phyloP scores from a whole-genome alignment of 1,140 invertebrate species.

The Popillia japonica region DNA sequence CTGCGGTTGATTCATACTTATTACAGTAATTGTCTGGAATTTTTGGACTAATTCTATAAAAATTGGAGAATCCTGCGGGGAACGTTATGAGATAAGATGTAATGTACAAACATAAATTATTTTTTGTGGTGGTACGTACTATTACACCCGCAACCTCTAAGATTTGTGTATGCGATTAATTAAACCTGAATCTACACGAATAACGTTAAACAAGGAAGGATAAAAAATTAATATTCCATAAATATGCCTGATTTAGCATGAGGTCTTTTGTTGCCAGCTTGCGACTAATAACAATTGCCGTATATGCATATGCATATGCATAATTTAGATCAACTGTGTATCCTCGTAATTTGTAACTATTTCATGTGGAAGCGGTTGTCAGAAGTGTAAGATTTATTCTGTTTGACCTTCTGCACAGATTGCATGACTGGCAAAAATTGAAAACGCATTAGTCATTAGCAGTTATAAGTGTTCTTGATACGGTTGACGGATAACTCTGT shows the following conservation, averaged over 20 bases:
- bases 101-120: not conserved
- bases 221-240: too few relatives aligned
- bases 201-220: too few relatives aligned
- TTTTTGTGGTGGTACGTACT: too few relatives aligned
- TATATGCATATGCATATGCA: too few relatives aligned
- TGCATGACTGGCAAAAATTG: conserved; percentile 15
- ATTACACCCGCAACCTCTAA: too few relatives aligned
- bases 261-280: too few relatives aligned
- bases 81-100: not conserved
- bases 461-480: conserved; percentile 25
- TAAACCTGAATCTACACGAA: too few relatives aligned
- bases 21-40: not conserved
- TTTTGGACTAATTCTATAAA: conserved; percentile 6
- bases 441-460: conserved; percentile 26
- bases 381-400: not conserved
- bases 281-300: too few relatives aligned
- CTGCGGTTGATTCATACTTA: not conserved
- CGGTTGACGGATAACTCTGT: not conserved
- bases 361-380: not conserved
- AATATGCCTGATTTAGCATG: too few relatives aligned
- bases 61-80: not conserved
- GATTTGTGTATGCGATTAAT: too few relatives aligned
- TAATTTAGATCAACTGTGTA: too few relatives aligned
- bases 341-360: too few relatives aligned
- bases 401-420: not conserved